A percentile compares a stretch with the other conserved stretches of the same genome.
Evolutionary conservation across 1,140 invertebrate genomes (phyloP).

Genomic region (Eriosoma lanigerum): DNA sequence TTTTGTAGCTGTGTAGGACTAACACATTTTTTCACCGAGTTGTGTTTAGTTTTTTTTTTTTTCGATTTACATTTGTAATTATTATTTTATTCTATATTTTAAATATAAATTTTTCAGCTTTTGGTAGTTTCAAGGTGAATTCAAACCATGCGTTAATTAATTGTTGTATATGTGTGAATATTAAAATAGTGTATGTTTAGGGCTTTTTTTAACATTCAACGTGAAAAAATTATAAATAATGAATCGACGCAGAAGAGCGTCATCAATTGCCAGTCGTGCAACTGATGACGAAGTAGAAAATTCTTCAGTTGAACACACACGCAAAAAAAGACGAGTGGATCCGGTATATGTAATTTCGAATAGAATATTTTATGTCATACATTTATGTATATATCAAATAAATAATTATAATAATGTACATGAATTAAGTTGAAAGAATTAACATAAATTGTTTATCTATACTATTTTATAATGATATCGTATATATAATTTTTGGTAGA

Average conservation of each 20-base stretch:
- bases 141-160: not conserved
- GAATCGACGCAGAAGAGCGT: conserved; percentile 69
- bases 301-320: conserved; percentile 58
- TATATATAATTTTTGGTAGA: no score
- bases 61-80: not conserved
- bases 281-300: conserved; percentile 64
- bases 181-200: not conserved
- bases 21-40: not conserved
- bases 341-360: conserved; percentile 59
- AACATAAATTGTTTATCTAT: no score
- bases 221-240: conserved; percentile 57
- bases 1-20: no score
- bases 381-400: conserved; percentile 8
- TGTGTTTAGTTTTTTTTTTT: not conserved
- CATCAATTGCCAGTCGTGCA: conserved; percentile 70
- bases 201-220: not conserved
- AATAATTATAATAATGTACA: not conserved
- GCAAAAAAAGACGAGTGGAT: conserved; percentile 62
- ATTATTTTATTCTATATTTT: not conserved
- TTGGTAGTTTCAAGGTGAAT: not conserved
- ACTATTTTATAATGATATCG: no score
- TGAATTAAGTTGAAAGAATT: no score
- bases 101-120: not conserved
- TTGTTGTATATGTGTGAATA: not conserved
- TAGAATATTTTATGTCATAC: conserved; percentile 10